Evolutionary conservation across 2,113 vertebrate genomes (phyloP).

Genomic region (Astur gentilis): DNA sequence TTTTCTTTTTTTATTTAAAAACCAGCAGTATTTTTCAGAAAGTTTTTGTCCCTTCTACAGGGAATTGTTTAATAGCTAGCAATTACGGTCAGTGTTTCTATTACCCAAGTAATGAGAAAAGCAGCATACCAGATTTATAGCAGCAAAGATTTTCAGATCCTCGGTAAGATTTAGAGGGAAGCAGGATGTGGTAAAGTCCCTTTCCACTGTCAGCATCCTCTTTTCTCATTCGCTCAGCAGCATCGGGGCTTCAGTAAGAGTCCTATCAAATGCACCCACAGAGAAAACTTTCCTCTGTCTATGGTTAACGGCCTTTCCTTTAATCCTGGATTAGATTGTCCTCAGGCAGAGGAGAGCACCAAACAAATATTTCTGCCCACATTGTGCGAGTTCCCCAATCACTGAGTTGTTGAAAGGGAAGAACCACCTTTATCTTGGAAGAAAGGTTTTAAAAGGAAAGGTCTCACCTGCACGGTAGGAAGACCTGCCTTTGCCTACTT

Average conservation of each 20-base stretch:
- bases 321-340: background rate
- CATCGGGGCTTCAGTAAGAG: rapidly evolving
- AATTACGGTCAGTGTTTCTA: background rate
- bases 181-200: background rate
- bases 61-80: background rate
- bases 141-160: background rate
- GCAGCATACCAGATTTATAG: background rate
- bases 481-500: background rate
- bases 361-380: background rate
- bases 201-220: background rate
- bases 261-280: background rate
- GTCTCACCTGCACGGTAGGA: background rate
- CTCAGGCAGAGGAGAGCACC: background rate
- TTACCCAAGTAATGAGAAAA: background rate
- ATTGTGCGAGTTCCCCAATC: background rate
- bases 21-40: background rate
- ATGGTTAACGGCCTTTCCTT: background rate
- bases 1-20: background rate
- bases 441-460: background rate
- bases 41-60: background rate
- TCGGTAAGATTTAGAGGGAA: background rate
- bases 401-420: background rate
- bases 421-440: background rate
- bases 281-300: background rate
- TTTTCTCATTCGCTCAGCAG: background rate